A percentile compares a stretch with the other conserved stretches of the same genome.
These are phyloP conservation scores for Molanna angustata DNA, from an alignment of 2,888 invertebrate species.

Conservation along the genomic window DNA sequence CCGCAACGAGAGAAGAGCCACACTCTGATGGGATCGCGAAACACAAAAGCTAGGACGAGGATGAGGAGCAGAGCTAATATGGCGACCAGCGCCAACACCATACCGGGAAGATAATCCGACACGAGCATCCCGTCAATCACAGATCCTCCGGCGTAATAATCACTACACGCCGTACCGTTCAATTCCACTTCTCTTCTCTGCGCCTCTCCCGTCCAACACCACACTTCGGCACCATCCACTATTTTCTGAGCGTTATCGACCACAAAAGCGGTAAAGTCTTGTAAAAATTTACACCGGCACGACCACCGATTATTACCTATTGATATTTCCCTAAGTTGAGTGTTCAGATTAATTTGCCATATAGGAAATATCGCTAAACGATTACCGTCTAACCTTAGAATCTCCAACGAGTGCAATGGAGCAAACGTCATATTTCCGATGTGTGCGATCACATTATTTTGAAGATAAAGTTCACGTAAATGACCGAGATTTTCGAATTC, in stretches of 20 bases:
- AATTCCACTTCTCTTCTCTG: constrained; percentile 78
- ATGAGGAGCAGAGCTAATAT: constrained; percentile 74
- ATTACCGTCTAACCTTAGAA: constrained; percentile 82
- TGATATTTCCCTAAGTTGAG: constrained; percentile 69
- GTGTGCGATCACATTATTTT: constrained; percentile 77
- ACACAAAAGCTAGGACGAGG: constrained; percentile 77
- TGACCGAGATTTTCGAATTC: constrained; percentile 81
- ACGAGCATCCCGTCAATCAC: constrained; percentile 80
- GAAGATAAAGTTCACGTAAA: constrained; percentile 78
- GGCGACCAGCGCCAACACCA: constrained; percentile 75
- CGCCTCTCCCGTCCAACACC: constrained; percentile 77
- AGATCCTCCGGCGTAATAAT: constrained; percentile 79
- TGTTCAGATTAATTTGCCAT: constrained; percentile 69
- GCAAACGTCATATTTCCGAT: constrained; percentile 80
- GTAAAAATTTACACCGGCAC: constrained; percentile 85
- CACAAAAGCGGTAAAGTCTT: constrained; percentile 79
- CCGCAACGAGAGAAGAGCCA: constrained; percentile 89
- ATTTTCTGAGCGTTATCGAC: constrained; percentile 78
- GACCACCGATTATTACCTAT: constrained; percentile 86
- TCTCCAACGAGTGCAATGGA: constrained; percentile 73
- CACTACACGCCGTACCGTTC: constrained; percentile 83
- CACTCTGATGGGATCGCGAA: constrained; percentile 80
- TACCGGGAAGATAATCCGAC: constrained; percentile 81
- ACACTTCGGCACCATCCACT: constrained; percentile 73
- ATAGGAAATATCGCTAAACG: constrained; percentile 76